Evolutionary conservation across 1,140 invertebrate species (phyloP), one percentile per base, ranked within the genome.

Genomic region (Drosophila pandora): DNA sequence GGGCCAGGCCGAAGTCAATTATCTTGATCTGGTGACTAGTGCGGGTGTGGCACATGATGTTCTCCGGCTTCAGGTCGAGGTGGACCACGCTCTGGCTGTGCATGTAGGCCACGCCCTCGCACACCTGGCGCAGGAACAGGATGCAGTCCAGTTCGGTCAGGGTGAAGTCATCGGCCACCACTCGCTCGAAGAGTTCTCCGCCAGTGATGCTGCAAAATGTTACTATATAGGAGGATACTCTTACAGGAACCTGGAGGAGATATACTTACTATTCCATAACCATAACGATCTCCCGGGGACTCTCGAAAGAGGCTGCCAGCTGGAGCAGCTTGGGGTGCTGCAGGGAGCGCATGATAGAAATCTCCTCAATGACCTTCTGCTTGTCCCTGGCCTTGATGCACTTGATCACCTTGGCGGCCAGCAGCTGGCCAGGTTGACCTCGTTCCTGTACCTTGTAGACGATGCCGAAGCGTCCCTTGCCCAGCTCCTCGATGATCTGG

Each of bases 201-300:
- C 97, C 97, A 72, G 96, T 96, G 81, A 98, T 96, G 85, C 97
- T 98, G 89, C 8, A 47, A 13, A 28, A 92, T 81, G 30, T 65
- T 2, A 2, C 5, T 9, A 21, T 17, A 43, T 61, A 10, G 39
- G 28, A 62, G 7, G 21, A 13, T 4, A 2, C 0, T 21, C 0
- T 1, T 7, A 2, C 2, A 37, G 28, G 5, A 8, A 1, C 7
- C 0, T 12, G 1, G 2, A 43, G 3, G 13, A 21, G 9, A 43
- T 9, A 1, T n/a, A 95, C 96, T 96, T 94, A 98, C 97, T 97
- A 98, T 94, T 99, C 98, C 87, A 97, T 97, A 21, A 99, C 94
- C 93, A 99, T 96, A 28, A 97, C 94, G 90, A 97, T 96, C 92
- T 99, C 97, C 69, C 95, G 94, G 12, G 95, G 94, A 80, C 95